These are phyloP conservation scores for Phoxinus phoxinus DNA, from an alignment of 2,113 vertebrate species.

Conservation along the genomic window DNA sequence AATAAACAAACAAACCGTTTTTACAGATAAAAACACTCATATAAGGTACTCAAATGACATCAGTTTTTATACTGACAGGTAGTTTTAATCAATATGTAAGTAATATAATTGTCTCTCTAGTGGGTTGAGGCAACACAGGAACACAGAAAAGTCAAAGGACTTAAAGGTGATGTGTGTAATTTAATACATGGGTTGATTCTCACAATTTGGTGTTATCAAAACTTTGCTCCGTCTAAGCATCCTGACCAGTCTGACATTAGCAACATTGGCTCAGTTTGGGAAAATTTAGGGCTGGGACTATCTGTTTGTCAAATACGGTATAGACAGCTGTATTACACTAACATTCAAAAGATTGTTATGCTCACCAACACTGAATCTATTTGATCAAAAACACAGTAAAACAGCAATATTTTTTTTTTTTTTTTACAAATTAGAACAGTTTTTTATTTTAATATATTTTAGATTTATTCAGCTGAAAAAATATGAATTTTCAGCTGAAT, in stretches of 20 bases:
- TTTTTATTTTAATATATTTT: not conserved
- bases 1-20: not conserved
- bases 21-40: not conserved
- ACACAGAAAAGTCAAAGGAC: not conserved
- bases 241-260: not conserved
- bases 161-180: not conserved
- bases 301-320: not conserved
- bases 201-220: not conserved
- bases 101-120: not conserved
- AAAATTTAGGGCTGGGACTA: not conserved
- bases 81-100: not conserved
- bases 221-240: not conserved
- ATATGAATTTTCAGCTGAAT: not conserved
- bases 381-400: too few relatives aligned
- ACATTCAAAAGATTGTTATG: not conserved
- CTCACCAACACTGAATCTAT: not conserved
- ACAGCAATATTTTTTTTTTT: too few relatives aligned
- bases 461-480: too few relatives aligned
- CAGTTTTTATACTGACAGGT: not conserved
- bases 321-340: not conserved
- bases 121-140: not conserved
- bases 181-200: not conserved
- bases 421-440: too few relatives aligned
- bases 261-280: not conserved
- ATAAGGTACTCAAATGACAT: not conserved